Evolutionary conservation across 2,113 vertebrate genomes (phyloP).

Genomic region (Gulo gulo): DNA sequence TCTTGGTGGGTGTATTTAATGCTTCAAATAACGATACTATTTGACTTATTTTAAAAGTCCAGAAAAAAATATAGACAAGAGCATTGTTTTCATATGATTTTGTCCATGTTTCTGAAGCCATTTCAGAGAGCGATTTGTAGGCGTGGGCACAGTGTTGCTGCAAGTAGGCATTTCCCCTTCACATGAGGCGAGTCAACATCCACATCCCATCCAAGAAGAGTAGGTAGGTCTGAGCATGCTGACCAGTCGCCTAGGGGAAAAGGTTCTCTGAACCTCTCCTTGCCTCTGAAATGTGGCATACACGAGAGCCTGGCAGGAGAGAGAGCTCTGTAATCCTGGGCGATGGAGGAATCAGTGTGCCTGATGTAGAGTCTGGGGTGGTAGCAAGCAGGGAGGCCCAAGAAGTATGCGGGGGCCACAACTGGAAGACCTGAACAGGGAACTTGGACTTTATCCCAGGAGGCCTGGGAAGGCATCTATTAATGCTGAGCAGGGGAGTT

Average conservation of each 20-base stretch:
- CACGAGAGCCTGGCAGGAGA: neutral
- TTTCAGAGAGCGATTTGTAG: neutral
- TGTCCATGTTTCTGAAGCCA: neutral
- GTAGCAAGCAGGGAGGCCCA: neutral
- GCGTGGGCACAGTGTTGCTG: neutral
- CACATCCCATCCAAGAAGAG: neutral
- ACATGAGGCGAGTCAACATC: neutral
- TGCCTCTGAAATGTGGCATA: neutral
- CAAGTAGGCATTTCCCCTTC: neutral
- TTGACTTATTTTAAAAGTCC: neutral
- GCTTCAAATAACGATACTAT: neutral
- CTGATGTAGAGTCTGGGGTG: neutral
- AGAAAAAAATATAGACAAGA: neutral
- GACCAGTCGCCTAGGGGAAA: conserved; percentile 47
- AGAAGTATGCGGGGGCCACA: neutral
- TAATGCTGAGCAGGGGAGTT: neutral
- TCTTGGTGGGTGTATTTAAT: neutral
- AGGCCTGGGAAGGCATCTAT: neutral
- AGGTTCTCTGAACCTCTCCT: neutral
- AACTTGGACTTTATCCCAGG: neutral
- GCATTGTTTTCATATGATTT: neutral
- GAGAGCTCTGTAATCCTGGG: neutral
- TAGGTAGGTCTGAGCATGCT: neutral
- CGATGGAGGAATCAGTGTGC: neutral
- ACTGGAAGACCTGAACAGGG: neutral